A percentile compares a stretch with the other conserved stretches of the same genome.
phyloP scores from a whole-genome alignment of 2,888 invertebrate genomes.

The Willowsia nigromaculata region DNA sequence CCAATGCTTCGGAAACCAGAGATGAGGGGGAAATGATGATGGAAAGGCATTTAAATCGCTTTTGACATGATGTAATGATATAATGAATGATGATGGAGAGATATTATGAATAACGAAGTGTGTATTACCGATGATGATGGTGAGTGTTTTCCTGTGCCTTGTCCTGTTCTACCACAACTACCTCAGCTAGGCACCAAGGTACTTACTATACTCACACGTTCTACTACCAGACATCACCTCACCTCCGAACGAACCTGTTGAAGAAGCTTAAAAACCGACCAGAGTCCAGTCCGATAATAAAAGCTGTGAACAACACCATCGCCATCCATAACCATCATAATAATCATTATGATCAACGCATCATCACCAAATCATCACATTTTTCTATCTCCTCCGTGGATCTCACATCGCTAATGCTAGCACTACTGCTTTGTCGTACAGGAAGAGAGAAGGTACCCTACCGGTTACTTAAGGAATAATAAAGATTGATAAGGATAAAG shows the following conservation, averaged over 20 bases:
- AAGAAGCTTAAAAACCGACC: constrained; percentile 18
- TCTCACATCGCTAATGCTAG: constrained; percentile 14
- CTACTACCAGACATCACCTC: constrained; percentile 26
- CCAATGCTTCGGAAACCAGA: not conserved
- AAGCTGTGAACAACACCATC: constrained; percentile 57
- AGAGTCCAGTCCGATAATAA: constrained; percentile 44
- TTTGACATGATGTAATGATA: constrained; percentile 70
- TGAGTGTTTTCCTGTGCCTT: not conserved
- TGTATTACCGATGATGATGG: constrained; percentile 21
- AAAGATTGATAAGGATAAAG: constrained; percentile 39
- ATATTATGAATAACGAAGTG: constrained; percentile 29
- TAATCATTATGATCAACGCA: constrained; percentile 69
- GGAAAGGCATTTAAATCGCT: constrained; percentile 71
- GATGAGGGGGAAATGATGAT: constrained; percentile 49
- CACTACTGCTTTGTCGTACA: constrained; percentile 12
- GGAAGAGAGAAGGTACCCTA: constrained; percentile 55
- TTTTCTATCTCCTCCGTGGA: constrained; percentile 63
- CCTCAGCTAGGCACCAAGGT: too few species aligned
- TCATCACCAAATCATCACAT: constrained; percentile 67
- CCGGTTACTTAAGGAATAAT: constrained; percentile 43
- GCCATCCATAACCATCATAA: constrained; percentile 69
- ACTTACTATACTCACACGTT: constrained; percentile 55
- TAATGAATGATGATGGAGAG: constrained; percentile 68
- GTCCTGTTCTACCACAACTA: not conserved
- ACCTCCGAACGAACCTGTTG: constrained; percentile 13